Evolutionary conservation across 2,888 invertebrate species (phyloP).

Genomic region (Didymodactylos carnosus): DNA sequence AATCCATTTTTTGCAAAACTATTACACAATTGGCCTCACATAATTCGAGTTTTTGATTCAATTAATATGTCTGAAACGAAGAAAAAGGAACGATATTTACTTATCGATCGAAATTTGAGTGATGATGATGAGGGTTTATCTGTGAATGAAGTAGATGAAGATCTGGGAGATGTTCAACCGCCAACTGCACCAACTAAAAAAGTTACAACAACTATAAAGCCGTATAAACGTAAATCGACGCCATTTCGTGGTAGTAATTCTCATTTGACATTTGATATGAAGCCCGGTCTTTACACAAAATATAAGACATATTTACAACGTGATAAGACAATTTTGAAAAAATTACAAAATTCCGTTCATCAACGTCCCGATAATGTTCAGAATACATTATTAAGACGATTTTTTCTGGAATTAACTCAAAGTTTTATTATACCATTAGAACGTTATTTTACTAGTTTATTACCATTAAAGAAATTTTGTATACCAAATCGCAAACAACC

Average conservation of each 20-base stretch:
- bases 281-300: conserved; percentile 37
- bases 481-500: conserved; percentile 81
- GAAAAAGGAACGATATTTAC: background rate
- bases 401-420: conserved; percentile 82
- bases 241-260: conserved; percentile 15
- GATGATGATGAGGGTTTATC: background rate
- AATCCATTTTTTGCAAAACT: conserved; percentile 99
- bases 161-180: too few species aligned
- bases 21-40: conserved; percentile 94
- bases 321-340: conserved; percentile 71
- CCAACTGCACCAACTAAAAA: conserved; percentile 34
- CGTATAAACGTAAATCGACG: conserved; percentile 23
- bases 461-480: conserved; percentile 90
- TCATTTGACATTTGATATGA: conserved; percentile 17
- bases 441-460: conserved; percentile 82
- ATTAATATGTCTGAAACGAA: background rate
- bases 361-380: conserved; percentile 76
- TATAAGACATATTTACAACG: conserved; percentile 69
- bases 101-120: too few species aligned
- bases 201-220: conserved; percentile 31
- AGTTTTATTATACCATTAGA: conserved; percentile 94
- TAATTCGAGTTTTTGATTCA: conserved; percentile 44
- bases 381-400: conserved; percentile 67
- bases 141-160: background rate
- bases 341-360: conserved; percentile 36